Conservation (phyloP, 2,797 vertebrate species). For the Takifugu rubripes region DNA sequence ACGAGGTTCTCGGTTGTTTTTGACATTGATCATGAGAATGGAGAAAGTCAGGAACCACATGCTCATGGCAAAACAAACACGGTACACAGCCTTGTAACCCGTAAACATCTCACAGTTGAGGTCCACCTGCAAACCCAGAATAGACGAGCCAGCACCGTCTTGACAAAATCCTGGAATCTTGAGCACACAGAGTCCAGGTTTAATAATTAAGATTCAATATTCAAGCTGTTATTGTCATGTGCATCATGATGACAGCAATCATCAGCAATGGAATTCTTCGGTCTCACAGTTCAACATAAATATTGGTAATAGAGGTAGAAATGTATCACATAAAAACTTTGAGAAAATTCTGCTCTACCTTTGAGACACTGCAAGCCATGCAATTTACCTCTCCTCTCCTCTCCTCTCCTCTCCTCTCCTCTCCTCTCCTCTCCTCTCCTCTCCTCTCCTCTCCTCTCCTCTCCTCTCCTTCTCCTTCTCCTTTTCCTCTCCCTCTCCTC, state of each 20-base stretch:
- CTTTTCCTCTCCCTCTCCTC: too few relatives aligned
- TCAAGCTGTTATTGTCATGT: not conserved
- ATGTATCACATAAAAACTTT: not conserved
- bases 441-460: too few relatives aligned
- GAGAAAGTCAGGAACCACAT: constrained; percentile 84
- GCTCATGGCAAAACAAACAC: constrained; percentile 88
- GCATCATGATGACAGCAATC: not conserved
- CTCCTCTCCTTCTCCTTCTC: too few relatives aligned
- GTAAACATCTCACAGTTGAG: constrained; percentile 85
- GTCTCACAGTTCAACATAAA: not conserved
- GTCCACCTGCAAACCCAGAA: constrained; percentile 56
- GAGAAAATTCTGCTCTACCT: too few relatives aligned
- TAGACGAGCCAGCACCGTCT: constrained; percentile 67
- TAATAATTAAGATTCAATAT: not conserved
- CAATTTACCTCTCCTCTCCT: too few relatives aligned
- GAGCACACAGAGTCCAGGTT: constrained; percentile 4
- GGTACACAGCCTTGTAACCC: constrained; percentile 91
- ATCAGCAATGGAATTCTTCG: not conserved
- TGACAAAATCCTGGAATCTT: constrained; percentile 94
- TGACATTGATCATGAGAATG: constrained; percentile 84
- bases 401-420: too few relatives aligned
- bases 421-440: too few relatives aligned
- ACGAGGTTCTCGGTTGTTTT: constrained; percentile 85
- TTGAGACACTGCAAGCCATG: too few relatives aligned
- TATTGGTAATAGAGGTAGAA: not conserved